Percentiles rank a stretch among this genome's conserved stretches.
These are phyloP conservation scores for Forbesichthys papilliferus DNA, from an alignment of 2,113 vertebrate species.

Conservation along the genomic window DNA sequence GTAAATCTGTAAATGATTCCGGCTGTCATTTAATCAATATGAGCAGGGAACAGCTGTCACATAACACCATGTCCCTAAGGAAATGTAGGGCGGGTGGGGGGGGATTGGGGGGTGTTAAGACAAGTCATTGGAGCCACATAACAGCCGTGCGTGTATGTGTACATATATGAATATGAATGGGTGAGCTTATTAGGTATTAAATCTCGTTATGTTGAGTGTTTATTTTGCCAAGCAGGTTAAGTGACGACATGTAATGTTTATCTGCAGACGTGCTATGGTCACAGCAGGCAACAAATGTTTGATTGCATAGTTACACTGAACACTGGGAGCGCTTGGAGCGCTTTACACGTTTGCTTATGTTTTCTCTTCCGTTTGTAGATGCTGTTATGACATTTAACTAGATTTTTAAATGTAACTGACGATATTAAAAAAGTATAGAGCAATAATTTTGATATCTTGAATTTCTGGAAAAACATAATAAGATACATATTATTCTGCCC, in stretches of 20 bases:
- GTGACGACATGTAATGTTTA: conserved; percentile 4
- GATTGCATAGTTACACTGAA: not conserved
- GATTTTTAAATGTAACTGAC: too few species aligned
- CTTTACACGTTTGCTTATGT: not conserved
- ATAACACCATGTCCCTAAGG: conserved; percentile 75
- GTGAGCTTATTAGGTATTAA: conserved; percentile 5
- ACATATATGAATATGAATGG: conserved; percentile 8
- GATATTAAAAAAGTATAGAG: too few species aligned
- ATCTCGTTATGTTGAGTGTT: conserved; percentile 29
- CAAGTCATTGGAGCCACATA: conserved; percentile 9
- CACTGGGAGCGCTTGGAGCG: not conserved
- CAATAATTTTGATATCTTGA: too few species aligned
- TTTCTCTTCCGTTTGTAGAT: not conserved
- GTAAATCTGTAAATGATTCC: conserved; percentile 79
- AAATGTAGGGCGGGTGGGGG: conserved; percentile 42
- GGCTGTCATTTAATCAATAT: conserved; percentile 89
- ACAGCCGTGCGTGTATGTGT: conserved; percentile 22
- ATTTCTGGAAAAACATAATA: too few species aligned
- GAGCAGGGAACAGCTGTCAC: conserved; percentile 84
- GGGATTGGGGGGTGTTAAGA: conserved; percentile 55
- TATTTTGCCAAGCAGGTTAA: conserved; percentile 16
- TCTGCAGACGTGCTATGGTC: not conserved
- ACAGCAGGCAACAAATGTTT: not conserved
- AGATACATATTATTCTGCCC: too few species aligned
- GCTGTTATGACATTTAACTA: too few species aligned